Percentiles rank a stretch among this genome's conserved stretches.
phyloP scores from a whole-genome alignment of 2,888 invertebrate species.

The Lycophotia porphyrea region DNA sequence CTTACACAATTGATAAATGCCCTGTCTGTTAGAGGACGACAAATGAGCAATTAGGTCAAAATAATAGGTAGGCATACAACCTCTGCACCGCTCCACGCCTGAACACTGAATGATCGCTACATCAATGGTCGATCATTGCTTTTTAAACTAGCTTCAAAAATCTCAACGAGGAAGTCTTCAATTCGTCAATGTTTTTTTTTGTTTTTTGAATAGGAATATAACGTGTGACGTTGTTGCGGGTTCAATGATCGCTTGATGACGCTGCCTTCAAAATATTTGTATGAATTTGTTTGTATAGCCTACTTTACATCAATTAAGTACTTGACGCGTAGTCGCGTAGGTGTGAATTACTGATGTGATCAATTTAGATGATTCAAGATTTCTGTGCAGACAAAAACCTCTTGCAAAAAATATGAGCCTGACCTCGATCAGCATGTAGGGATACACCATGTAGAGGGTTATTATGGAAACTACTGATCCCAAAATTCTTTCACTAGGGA shows the following conservation, averaged over 20 bases:
- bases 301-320: slow-evolving; percentile 26
- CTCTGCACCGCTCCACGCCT: background rate
- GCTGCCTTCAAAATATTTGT: background rate
- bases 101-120: slow-evolving; percentile 7
- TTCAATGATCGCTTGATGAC: slow-evolving; percentile 13
- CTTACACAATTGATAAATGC: background rate
- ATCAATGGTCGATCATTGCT: background rate
- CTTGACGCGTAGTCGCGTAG: background rate
- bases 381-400: background rate
- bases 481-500: background rate
- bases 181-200: background rate
- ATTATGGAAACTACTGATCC: background rate
- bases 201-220: background rate
- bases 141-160: slow-evolving; percentile 13
- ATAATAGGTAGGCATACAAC: background rate
- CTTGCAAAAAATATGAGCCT: background rate
- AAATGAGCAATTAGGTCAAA: background rate
- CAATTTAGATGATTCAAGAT: background rate
- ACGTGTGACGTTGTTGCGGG: background rate
- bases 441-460: background rate
- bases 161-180: slow-evolving; percentile 4
- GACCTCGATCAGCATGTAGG: background rate
- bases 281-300: slow-evolving; percentile 1
- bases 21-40: background rate
- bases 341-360: background rate